Conservation (phyloP, 2,888 invertebrate species). For the Lysandra coridon region DNA sequence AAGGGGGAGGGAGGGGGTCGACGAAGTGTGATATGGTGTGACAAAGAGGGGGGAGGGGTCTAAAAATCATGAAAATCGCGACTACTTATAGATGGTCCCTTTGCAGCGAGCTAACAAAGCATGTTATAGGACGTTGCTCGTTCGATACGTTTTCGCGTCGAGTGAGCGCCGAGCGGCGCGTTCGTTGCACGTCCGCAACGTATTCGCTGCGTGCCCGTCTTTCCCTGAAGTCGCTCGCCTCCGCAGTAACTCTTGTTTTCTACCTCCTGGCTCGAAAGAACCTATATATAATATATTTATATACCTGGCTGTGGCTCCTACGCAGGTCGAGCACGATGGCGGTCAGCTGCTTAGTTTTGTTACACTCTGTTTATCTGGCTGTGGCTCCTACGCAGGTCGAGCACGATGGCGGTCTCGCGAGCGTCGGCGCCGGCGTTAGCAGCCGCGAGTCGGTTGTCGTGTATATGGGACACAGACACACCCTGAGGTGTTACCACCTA, state of each 20-base stretch:
- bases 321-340: constrained; percentile 87
- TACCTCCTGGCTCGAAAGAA: background rate
- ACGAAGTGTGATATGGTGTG: too few relatives aligned
- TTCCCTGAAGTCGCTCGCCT: background rate
- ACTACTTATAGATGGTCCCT: too few relatives aligned
- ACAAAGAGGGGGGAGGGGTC: too few relatives aligned
- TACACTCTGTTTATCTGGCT: too few relatives aligned
- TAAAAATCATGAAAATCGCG: too few relatives aligned
- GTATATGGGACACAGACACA: constrained; percentile 72
- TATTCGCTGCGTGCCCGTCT: background rate
- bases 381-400: constrained; percentile 78
- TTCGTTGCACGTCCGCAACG: too few relatives aligned
- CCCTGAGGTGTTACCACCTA: too few relatives aligned
- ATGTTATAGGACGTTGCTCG: too few relatives aligned
- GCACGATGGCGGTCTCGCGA: constrained; percentile 88
- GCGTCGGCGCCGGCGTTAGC: constrained; percentile 88
- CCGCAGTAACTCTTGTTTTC: background rate
- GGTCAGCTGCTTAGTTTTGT: constrained; percentile 73
- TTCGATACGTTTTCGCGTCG: too few relatives aligned
- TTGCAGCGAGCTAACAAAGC: too few relatives aligned
- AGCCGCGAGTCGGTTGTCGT: constrained; percentile 93
- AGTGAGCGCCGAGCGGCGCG: too few relatives aligned
- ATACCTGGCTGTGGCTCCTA: constrained; percentile 83
- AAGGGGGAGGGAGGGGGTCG: too few relatives aligned
- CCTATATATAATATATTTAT: background rate